Base-by-base conservation (phyloP, 2,113 vertebrate species). In the Nyctereutes procyonoides region DNA sequence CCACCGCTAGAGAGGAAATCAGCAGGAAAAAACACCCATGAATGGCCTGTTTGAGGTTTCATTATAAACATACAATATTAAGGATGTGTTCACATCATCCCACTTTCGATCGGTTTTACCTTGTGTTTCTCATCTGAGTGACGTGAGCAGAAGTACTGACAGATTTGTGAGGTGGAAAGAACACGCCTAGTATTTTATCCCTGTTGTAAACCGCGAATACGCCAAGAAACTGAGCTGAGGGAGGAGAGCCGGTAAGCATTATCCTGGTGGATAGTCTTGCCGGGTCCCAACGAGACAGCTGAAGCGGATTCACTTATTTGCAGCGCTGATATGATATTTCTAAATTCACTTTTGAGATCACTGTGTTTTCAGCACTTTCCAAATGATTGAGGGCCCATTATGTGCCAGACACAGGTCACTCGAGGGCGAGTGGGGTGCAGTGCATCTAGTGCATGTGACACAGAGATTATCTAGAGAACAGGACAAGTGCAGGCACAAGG, bases 201-300 rank as follows among this genome's bases (percentile, higher is more conserved):
- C 77, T 32, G 82, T 8, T 17, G 51, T 3, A 9, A 67, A 8
- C 17, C 6, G 22, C 38, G 22, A 30, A 1, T 26, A 3, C 0
- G 22, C 48, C 38, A 2, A 11, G 32, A n/a, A 28, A 8, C 1
- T 0, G 38, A 28, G 71, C 38, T 8, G 43, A 2, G 24, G 3
- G 43, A 2, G 24, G 3, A 0, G 0, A 3, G 53, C 0, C 0
- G 63, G 56, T 4, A 3, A 48, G 20, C 55, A 2, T 2, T 0
- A 1, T 2, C 55, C 43, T 28, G 0, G 30, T 14, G 15, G 3
- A 24, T 1, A 2, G 15, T 28, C 60, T 35, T 5, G 26, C 62
- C 0, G 8, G 62, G 20, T 60, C 63, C 9, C 71, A 43, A 15
- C 55, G 6, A 71, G 26, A 96, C 38, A 51, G 76, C 81, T 16